Evolutionary conservation across 1,140 invertebrate genomes (phyloP), one percentile per base, ranked within the genome.

Genomic region (Camponotus floridanus): DNA sequence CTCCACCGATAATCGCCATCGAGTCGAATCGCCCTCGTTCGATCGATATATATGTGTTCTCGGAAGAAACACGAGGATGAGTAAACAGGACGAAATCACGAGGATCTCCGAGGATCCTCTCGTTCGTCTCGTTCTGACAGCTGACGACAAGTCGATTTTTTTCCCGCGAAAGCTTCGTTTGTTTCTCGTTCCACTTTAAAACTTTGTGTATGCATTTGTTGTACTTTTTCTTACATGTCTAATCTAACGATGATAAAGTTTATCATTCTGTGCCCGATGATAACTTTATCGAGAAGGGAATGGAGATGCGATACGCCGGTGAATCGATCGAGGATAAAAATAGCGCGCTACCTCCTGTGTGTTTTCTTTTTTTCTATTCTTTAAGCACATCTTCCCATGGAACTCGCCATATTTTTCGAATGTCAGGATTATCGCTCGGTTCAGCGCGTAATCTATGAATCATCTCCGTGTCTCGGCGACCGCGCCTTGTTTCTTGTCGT

Each of bases 401-500:
- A 39, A 83, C 13, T 15, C 26, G 45, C 51, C 36, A n/a, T 61
- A n/a, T 74, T 83, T 9, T 26, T 33, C 5, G 67, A 81, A 36
- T 13, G 36, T 81, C 21, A 48, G 39, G 68, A 83, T 74, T 73
- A 74, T 61, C 55, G 39, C 39, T 45, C 6, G 26, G 51, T 26
- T 51, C 67, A 26, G 3, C 55, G 42, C 65, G 7, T 73, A 73
- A 48, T 83, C 68, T 73, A 73, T 83, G 79, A 83, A 83, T 83
- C 79, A 83, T 83, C 13, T 51, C 79, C 18, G 79, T 26, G 26
- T 71, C 67, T 61, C 31, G 39, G 39, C 13, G 55, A 5, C 79
- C 79, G 79, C 79, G 65, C 79, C 79, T 81, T 65, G 21, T 62
- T 59, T 26, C 67, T 83, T 42, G 68, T 61, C 79, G 31, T 73